Evolutionary conservation across 2,113 vertebrate species (phyloP), one percentile per base, ranked within the genome.

Genomic region (Seriola dumerili): DNA sequence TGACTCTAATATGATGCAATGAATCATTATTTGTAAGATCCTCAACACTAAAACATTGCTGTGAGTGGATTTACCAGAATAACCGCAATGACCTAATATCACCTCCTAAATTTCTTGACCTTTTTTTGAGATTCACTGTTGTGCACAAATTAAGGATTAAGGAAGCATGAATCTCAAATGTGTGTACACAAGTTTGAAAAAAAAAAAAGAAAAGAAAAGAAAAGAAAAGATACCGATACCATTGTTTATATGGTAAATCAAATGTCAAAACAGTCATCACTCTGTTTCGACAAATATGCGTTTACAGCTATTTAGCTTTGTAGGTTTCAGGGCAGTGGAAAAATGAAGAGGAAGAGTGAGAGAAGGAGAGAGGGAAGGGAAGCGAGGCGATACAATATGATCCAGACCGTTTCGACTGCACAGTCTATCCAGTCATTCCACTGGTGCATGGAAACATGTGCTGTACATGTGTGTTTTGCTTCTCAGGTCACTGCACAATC

Each of bases 361-460:
- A 16, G 68, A 13, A 10, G 57, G 52, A 44, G 34, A 36, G 44
- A 55, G 19, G 29, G 55, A 2, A 34, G 63, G 40, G 68, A 62
- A 80, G 77, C 11, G 68, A 76, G 76, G 79, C 36, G 19, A 77
- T 62, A 84, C 72, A 87, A 85, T 80, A 44, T 19, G 78, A 86
- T 90, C 80, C 87, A 88, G 90, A 86, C 85, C 10, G 75, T 74
- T 81, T 84, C 7, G 10, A 77, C 73, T 78, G 74, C 71, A 80
- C 72, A 83, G 87, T 72, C 81, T 80, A 73, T 90, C 80, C 89
- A 80, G 79, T 77, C 74, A 80, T 89, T 88, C 86, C 79, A 75
- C 73, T 81, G 81, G 64, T 72, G 88, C 85, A 10, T 85, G 84
- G 88, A 90, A 93, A 94, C 94, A 95, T 93, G 94, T 95, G 94